Evolutionary conservation across 1,140 invertebrate genomes (phyloP).

Genomic region (Acromyrmex echinatior): DNA sequence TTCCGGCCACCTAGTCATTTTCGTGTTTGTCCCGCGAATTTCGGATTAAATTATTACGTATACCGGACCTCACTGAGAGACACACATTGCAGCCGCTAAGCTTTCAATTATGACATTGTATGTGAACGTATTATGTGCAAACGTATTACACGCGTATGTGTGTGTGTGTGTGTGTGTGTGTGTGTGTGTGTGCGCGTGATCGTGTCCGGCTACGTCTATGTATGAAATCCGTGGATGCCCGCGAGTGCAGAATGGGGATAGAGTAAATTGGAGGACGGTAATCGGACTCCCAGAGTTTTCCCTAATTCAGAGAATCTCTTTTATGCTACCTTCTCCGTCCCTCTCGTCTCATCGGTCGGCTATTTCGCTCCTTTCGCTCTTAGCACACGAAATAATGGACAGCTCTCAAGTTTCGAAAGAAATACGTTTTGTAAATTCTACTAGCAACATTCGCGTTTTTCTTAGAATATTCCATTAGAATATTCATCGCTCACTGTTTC

Average conservation of each 20-base stretch:
- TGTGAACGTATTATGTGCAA: constrained; percentile 41
- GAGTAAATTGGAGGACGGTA: constrained; percentile 78
- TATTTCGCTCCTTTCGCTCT: neutral
- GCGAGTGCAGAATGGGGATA: constrained; percentile 35
- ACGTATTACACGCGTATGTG: neutral
- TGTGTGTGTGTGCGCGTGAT: neutral
- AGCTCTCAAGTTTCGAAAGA: constrained; percentile 49
- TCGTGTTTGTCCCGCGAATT: constrained; percentile 67
- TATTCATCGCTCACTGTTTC: constrained; percentile 46
- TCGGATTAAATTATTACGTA: constrained; percentile 74
- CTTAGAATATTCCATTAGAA: constrained; percentile 22
- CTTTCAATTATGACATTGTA: constrained; percentile 76
- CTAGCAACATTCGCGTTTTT: neutral
- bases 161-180: too few relatives aligned
- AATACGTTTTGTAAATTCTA: constrained; percentile 36
- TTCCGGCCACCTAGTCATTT: constrained; percentile 59
- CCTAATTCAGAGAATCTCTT: constrained; percentile 77
- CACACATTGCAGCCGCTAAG: constrained; percentile 69
- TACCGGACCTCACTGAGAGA: constrained; percentile 35
- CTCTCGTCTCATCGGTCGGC: constrained; percentile 9
- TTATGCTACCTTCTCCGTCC: constrained; percentile 47
- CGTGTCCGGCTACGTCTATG: neutral
- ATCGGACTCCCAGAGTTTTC: constrained; percentile 75
- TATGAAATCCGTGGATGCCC: neutral
- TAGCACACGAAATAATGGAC: constrained; percentile 51